Conservation (phyloP, 2,888 invertebrate genomes). For the Acrobasis consociella region DNA sequence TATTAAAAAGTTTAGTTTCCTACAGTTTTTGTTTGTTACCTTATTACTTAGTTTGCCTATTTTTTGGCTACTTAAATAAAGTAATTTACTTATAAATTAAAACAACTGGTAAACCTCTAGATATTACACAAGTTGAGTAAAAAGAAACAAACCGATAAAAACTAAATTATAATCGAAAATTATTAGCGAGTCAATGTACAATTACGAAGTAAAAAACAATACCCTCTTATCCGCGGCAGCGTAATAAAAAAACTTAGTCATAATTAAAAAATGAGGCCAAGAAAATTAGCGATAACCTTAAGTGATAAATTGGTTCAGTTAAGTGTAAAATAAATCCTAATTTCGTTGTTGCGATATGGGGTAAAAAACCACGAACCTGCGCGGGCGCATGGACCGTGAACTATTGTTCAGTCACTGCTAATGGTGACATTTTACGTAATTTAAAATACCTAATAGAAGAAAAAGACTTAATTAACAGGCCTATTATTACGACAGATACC, state of each 20-base stretch:
- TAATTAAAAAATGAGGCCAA: constrained; percentile 57
- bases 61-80: too few species aligned
- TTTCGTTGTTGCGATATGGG: constrained; percentile 43
- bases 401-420: constrained; percentile 9
- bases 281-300: constrained; percentile 48
- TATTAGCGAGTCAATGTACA: constrained; percentile 8
- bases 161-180: not conserved
- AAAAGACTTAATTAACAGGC: constrained; percentile 16
- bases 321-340: constrained; percentile 53
- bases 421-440: constrained; percentile 11
- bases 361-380: constrained; percentile 38
- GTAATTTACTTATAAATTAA: too few species aligned
- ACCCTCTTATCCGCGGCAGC: constrained; percentile 15
- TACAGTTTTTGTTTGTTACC: too few species aligned
- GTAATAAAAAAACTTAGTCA: constrained; percentile 26
- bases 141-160: not conserved
- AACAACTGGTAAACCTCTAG: not conserved
- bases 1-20: too few species aligned
- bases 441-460: constrained; percentile 1
- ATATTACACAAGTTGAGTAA: not conserved
- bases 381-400: constrained; percentile 36
- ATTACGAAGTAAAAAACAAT: constrained; percentile 5
- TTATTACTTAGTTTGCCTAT: too few species aligned
- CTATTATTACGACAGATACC: constrained; percentile 1
- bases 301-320: constrained; percentile 51